These are phyloP conservation scores for Pemphigus obesinymphae DNA, from an alignment of 1,140 invertebrate species.

Conservation along the genomic window DNA sequence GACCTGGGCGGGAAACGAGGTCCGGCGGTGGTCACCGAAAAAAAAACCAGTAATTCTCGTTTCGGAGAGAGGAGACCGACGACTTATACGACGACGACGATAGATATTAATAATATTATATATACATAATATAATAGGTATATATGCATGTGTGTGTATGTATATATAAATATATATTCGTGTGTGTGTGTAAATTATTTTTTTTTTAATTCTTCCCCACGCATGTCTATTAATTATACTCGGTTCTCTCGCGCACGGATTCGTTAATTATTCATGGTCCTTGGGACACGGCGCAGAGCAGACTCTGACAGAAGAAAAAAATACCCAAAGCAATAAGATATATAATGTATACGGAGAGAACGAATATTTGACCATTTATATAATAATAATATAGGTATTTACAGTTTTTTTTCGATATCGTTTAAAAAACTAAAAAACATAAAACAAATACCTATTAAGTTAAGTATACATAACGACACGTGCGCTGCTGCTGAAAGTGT, in stretches of 20 bases:
- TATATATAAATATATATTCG: no score
- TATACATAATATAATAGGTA: background rate
- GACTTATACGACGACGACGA: background rate
- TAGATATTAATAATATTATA: constrained; percentile 13
- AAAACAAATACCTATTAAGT: background rate
- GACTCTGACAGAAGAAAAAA: background rate
- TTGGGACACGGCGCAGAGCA: background rate
- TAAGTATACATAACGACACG: no score
- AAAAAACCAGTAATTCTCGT: constrained; percentile 40
- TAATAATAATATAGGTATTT: no score
- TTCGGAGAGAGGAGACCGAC: constrained; percentile 21
- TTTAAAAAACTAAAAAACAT: background rate
- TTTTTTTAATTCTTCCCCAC: constrained; percentile 38
- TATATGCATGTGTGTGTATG: no score
- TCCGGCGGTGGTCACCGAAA: constrained; percentile 25
- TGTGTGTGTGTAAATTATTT: background rate
- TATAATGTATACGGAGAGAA: background rate
- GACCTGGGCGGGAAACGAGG: constrained; percentile 14
- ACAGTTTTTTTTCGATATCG: background rate
- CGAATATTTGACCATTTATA: background rate
- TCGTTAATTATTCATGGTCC: constrained; percentile 34
- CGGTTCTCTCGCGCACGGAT: constrained; percentile 26
- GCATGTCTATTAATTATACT: constrained; percentile 28
- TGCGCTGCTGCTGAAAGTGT: no score
- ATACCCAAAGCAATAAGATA: background rate